Percentiles rank a stretch among this genome's conserved stretches.
phyloP scores from a whole-genome alignment of 2,797 vertebrate species.

The Mallotus villosus region DNA sequence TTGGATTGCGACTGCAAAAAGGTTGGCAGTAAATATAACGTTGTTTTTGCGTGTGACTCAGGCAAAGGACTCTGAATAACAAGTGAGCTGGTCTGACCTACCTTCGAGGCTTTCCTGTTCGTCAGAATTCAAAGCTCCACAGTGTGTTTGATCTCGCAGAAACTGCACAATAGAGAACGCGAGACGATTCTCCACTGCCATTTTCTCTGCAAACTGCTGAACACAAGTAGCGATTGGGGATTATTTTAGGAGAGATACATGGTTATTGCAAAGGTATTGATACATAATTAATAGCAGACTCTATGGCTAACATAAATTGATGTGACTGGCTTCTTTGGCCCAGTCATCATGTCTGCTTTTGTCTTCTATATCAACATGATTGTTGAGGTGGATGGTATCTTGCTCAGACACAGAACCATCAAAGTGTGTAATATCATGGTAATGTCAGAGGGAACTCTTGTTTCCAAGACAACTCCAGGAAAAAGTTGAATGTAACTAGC shows the following conservation, averaged over 20 bases:
- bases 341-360: background rate
- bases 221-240: constrained; percentile 2
- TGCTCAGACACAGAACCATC: background rate
- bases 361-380: background rate
- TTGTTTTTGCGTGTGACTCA: background rate
- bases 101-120: constrained; percentile 99
- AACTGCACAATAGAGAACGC: constrained; percentile 96
- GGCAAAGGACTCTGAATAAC: background rate
- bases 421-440: background rate
- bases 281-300: background rate
- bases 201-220: constrained; percentile 64
- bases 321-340: background rate
- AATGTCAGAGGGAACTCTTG: constrained; percentile 13
- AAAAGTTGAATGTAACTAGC: constrained; percentile 11
- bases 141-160: constrained; percentile 92
- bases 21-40: background rate
- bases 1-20: constrained; percentile 89
- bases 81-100: constrained; percentile 51
- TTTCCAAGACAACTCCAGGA: constrained; percentile 34
- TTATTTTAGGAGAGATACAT: constrained; percentile 1
- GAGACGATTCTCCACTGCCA: constrained; percentile 92
- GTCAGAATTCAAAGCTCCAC: constrained; percentile 88
- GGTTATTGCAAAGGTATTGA: background rate
- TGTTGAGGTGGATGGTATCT: background rate
- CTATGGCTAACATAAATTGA: background rate